Conservation (phyloP, 2,797 vertebrate species). For the Gambusia yucatana region DNA sequence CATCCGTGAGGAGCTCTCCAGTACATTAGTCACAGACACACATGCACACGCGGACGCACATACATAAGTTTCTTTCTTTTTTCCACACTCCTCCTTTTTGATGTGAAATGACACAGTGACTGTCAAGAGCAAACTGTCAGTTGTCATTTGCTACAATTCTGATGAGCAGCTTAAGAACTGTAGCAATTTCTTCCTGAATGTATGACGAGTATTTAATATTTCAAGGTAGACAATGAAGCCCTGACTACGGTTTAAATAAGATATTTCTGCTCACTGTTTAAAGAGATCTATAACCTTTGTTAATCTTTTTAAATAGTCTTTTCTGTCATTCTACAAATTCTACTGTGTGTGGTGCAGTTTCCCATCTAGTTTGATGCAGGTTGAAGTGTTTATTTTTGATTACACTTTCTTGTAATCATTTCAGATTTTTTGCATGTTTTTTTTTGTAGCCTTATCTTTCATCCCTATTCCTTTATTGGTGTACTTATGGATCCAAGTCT, state of each 20-base stretch:
- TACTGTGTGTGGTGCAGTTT: background rate
- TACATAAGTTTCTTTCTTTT: conserved; percentile 34
- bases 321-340: background rate
- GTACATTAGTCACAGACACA: conserved; percentile 76
- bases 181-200: conserved; percentile 12
- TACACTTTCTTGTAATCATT: background rate
- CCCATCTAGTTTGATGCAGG: background rate
- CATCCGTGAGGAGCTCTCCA: conserved; percentile 72
- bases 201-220: conserved; percentile 2
- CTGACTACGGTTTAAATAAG: background rate
- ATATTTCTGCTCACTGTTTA: background rate
- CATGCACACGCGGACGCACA: conserved; percentile 40
- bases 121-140: conserved; percentile 56
- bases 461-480: background rate
- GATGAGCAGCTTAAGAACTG: conserved; percentile 37
- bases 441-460: no score
- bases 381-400: background rate
- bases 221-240: background rate
- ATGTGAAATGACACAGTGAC: conserved; percentile 67
- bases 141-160: conserved; percentile 42
- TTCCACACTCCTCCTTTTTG: conserved; percentile 40
- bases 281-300: background rate
- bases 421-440: background rate
- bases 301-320: background rate
- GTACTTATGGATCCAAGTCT: background rate